Evolutionary conservation across 2,888 invertebrate species (phyloP).

Genomic region (Heterodera filipjevi): DNA sequence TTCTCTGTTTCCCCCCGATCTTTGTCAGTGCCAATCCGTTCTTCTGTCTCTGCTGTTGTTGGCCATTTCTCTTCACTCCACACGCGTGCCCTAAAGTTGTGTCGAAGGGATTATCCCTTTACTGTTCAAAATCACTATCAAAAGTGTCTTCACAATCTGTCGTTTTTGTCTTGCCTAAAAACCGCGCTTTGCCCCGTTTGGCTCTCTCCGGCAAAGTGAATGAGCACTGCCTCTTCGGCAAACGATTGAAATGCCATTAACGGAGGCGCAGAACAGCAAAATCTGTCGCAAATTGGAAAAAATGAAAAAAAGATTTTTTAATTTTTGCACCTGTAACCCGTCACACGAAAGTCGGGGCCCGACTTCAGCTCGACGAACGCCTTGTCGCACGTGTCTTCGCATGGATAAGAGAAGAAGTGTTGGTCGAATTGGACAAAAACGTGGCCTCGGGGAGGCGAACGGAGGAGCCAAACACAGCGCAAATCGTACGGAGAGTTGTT

Average conservation of each 20-base stretch:
- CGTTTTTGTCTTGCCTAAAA: not conserved
- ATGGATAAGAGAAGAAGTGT: conserved; percentile 56
- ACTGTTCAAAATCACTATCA: too few relatives aligned
- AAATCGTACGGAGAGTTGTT: conserved; percentile 47
- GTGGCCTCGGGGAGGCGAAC: conserved; percentile 44
- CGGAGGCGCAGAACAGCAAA: conserved; percentile 58
- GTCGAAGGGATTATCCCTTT: not conserved
- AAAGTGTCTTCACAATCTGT: not conserved
- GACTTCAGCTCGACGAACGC: conserved; percentile 63
- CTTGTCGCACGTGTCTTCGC: conserved; percentile 63
- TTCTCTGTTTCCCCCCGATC: not conserved
- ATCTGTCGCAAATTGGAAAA: conserved; percentile 41
- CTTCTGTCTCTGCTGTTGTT: not conserved
- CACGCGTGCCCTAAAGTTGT: conserved; percentile 53
- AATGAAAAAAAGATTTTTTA: not conserved
- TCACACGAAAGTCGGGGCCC: conserved; percentile 55
- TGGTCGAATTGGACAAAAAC: conserved; percentile 53
- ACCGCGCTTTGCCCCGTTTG: conserved; percentile 29
- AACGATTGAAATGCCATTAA: conserved; percentile 50
- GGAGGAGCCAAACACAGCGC: conserved; percentile 60
- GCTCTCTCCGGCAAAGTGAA: conserved; percentile 54
- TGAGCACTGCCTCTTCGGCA: conserved; percentile 54
- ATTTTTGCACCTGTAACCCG: conserved; percentile 53
- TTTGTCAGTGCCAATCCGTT: not conserved
- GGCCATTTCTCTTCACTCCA: conserved; percentile 50